Evolutionary conservation across 2,888 invertebrate species (phyloP).

Genomic region (Cynaeus angustus): DNA sequence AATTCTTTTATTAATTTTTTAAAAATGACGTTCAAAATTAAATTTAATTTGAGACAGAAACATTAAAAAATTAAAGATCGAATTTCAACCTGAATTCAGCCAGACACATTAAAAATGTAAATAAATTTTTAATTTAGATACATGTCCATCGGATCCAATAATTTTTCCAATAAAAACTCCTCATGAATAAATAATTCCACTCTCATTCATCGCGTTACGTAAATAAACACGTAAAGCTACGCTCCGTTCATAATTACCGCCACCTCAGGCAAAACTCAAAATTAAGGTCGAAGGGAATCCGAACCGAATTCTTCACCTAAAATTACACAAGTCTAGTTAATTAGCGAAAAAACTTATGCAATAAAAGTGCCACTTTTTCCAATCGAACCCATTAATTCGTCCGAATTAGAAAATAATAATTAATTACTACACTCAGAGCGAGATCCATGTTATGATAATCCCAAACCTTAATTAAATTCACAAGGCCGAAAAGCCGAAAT

Average conservation of each 20-base stretch:
- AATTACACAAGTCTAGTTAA: constrained; percentile 16
- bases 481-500: neutral
- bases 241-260: neutral
- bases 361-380: constrained; percentile 17
- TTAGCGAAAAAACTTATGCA: constrained; percentile 24
- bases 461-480: neutral
- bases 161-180: neutral
- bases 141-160: too few relatives aligned
- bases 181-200: neutral
- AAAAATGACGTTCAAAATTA: too few relatives aligned
- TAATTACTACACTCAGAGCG: neutral
- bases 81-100: too few relatives aligned
- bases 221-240: neutral
- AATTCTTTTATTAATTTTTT: too few relatives aligned
- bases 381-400: constrained; percentile 6
- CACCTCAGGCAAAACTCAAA: constrained; percentile 3
- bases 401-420: constrained; percentile 6
- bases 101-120: too few relatives aligned
- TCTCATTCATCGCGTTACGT: neutral
- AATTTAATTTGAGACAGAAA: too few relatives aligned
- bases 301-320: constrained; percentile 5
- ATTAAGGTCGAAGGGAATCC: neutral
- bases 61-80: too few relatives aligned
- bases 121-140: too few relatives aligned
- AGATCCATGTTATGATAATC: neutral